Evolutionary conservation across 2,888 invertebrate genomes (phyloP).

Genomic region (Mycogona germanica): DNA sequence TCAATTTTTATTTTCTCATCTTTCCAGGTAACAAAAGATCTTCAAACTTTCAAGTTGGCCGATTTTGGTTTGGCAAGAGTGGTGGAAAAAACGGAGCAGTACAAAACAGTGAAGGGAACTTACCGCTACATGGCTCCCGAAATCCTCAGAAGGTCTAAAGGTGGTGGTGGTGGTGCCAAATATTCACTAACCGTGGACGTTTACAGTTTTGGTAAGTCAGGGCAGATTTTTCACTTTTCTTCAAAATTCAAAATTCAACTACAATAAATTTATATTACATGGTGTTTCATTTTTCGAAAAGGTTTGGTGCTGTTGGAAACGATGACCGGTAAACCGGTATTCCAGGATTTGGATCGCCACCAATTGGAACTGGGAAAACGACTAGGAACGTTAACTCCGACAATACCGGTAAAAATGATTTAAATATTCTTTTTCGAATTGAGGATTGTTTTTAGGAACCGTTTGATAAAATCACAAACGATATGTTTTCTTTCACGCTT

Average conservation of each 20-base stretch:
- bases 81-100: slow-evolving; percentile 19
- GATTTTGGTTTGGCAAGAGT: slow-evolving; percentile 20
- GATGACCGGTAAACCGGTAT: slow-evolving; percentile 16
- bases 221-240: not conserved
- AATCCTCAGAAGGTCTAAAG: slow-evolving; percentile 13
- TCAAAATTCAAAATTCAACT: not conserved
- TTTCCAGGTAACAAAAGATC: slow-evolving; percentile 18
- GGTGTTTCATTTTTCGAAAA: not conserved
- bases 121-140: slow-evolving; percentile 21
- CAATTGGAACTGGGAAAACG: slow-evolving; percentile 19
- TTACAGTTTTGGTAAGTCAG: slow-evolving; percentile 18
- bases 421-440: too few species aligned
- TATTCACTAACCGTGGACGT: slow-evolving; percentile 20
- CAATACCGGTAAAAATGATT: slow-evolving; percentile 19
- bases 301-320: slow-evolving; percentile 18
- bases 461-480: too few species aligned
- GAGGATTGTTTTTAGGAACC: too few species aligned
- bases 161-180: slow-evolving; percentile 17
- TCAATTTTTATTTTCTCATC: not conserved
- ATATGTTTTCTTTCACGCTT: too few species aligned
- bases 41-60: slow-evolving; percentile 18
- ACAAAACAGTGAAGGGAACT: slow-evolving; percentile 20
- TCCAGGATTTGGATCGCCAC: slow-evolving; percentile 14
- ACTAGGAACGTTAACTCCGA: slow-evolving; percentile 16
- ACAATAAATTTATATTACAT: not conserved